Base-by-base conservation (phyloP, 2,797 vertebrate species). In the Buphagus erythrorhynchus region DNA sequence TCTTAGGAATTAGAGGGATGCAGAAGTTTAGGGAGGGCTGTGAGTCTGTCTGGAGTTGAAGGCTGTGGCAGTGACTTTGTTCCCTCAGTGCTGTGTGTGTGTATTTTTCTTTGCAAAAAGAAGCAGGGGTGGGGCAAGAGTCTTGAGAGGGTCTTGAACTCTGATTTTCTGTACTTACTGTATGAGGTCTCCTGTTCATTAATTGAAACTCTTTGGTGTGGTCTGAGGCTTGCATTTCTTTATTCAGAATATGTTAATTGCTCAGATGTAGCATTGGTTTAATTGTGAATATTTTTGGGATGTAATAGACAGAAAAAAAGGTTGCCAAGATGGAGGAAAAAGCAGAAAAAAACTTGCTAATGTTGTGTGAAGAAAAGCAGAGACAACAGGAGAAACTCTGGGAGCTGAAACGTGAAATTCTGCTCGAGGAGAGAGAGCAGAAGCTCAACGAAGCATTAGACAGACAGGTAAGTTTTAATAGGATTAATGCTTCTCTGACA, bases 281-380 rank as follows among this genome's bases (percentile, higher is more conserved):
- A 11, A 48, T 40, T 76, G 46, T 74, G 79, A 72, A 25, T 61
- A 13, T 55, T 43, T 68, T 52, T 35, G 67, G 5, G 3, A 6
- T 85, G 24, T 68, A 29, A 66, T 42, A 99, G 99, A 98, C 98
- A 93, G 98, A 97, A 93, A 97, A 95, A 54, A 98, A 96, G 15
- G 97, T 98, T 14, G 74, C 93, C 0, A 68, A 93, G 51, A 94
- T 99, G 16, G 98, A 98, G 91, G 81, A 98, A 21, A 97, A 98
- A 84, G 98, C 98, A 13, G 99, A 99, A 91, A 35, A 92, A 19
- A 97, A 96, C 48, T 95, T 99, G 40, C 28, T 98, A 24, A 84
- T 82, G 3, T 66, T 97, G 80, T 98, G 98, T 96, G 96, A 97
- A 48, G 98, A 99, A 92, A 98, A 98, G 75, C 96, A 93, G 73